These are phyloP conservation scores for Eristalis pertinax DNA, from an alignment of 2,888 invertebrate genomes.

Conservation along the genomic window DNA sequence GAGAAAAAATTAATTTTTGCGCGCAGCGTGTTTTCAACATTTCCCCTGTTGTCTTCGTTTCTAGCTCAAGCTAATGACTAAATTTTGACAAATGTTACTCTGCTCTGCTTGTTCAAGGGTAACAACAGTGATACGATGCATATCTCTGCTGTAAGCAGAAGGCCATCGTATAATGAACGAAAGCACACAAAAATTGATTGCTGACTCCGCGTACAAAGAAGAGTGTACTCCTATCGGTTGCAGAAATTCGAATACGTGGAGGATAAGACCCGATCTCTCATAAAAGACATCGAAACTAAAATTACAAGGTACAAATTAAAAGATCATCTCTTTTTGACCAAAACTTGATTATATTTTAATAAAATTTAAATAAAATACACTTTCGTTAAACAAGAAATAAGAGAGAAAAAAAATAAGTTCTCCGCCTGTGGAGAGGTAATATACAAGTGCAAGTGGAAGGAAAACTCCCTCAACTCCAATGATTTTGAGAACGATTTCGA, in stretches of 20 bases:
- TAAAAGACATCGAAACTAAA: background rate
- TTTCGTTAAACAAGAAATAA: background rate
- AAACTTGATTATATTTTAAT: too few relatives aligned
- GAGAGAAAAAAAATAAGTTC: background rate
- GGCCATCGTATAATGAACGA: too few relatives aligned
- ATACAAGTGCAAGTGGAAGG: background rate
- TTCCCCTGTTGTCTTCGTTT: too few relatives aligned
- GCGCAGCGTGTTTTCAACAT: too few relatives aligned
- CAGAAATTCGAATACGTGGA: background rate
- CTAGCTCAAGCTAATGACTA: too few relatives aligned
- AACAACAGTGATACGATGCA: too few relatives aligned
- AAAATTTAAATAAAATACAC: background rate
- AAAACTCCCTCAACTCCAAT: too few relatives aligned
- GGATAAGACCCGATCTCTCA: background rate
- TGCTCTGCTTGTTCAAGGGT: too few relatives aligned
- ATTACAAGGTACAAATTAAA: background rate
- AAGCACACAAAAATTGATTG: too few relatives aligned
- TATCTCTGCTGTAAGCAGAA: too few relatives aligned
- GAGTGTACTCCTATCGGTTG: background rate
- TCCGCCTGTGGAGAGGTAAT: background rate
- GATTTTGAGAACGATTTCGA: background rate
- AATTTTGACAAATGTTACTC: too few relatives aligned
- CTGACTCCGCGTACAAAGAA: background rate
- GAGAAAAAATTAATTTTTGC: too few relatives aligned
- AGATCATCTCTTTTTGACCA: background rate